Evolutionary conservation across 23 tunicate species (phyloP).

Genomic region (Oikopleura dioica): DNA sequence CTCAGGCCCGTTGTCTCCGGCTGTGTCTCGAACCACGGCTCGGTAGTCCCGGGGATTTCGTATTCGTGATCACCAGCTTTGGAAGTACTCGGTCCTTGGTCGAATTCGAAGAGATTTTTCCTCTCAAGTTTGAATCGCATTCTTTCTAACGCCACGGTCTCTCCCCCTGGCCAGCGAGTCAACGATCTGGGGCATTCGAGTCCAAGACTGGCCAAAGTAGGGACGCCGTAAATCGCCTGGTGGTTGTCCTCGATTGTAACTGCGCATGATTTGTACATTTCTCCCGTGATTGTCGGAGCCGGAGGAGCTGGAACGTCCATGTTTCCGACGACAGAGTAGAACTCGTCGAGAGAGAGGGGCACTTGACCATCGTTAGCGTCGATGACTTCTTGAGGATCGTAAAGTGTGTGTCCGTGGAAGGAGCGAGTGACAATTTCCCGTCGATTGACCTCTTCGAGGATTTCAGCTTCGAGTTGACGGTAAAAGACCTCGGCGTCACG

Average conservation of each 20-base stretch:
- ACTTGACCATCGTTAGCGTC: constrained; percentile 19
- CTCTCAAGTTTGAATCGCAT: too few species aligned
- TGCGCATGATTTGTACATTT: constrained; percentile 15
- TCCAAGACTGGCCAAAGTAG: too few species aligned
- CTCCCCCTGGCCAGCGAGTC: constrained; percentile 25
- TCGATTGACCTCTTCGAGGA: neutral
- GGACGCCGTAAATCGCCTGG: neutral
- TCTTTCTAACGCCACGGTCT: constrained; percentile 13
- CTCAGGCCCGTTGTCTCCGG: constrained; percentile 22
- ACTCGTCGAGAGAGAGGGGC: constrained; percentile 14
- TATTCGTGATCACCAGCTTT: neutral
- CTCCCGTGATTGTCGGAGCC: constrained; percentile 6
- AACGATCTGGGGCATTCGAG: too few species aligned
- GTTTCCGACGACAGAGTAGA: constrained; percentile 10
- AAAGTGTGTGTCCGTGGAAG: constrained; percentile 18
- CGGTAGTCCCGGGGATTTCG: neutral
- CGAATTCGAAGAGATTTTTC: too few species aligned
- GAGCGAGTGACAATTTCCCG: neutral
- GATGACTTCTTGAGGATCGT: constrained; percentile 13
- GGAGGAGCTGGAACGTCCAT: constrained; percentile 15
- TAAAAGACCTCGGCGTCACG: constrained; percentile 18
- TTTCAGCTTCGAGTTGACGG: constrained; percentile 14
- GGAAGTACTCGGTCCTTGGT: too few species aligned
- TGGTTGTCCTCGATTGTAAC: constrained; percentile 1
- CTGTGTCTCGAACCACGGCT: neutral